phyloP scores from a whole-genome alignment of 2,113 vertebrate genomes.

The Diadophis punctatus region DNA sequence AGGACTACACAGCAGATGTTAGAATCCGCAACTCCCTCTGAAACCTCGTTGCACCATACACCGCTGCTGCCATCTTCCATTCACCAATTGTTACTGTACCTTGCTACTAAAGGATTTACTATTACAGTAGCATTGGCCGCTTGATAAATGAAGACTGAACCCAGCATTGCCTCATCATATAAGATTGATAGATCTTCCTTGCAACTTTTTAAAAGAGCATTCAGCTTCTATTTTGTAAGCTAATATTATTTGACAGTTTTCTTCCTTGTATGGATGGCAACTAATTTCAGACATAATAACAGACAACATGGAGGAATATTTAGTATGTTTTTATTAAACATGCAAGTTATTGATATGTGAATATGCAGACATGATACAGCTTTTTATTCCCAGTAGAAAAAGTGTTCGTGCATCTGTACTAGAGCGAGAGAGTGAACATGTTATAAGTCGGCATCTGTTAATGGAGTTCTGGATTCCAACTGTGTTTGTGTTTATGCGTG shows the following conservation, averaged over 20 bases:
- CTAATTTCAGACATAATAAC: background rate
- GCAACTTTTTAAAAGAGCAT: background rate
- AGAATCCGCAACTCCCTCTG: background rate
- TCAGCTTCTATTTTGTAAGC: background rate
- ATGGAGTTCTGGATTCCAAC: background rate
- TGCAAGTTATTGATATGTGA: background rate
- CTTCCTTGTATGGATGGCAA: background rate
- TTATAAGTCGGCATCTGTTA: background rate
- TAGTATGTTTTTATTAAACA: background rate
- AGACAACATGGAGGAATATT: background rate
- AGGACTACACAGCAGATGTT: background rate
- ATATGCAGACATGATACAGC: background rate
- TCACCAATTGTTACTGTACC: background rate
- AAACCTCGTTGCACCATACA: background rate
- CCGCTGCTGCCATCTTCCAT: background rate
- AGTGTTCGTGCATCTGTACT: background rate
- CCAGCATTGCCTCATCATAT: background rate
- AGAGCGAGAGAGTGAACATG: background rate
- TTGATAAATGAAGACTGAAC: background rate
- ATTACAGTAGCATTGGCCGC: background rate
- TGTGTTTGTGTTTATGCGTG: background rate
- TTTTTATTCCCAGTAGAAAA: background rate
- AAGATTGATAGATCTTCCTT: background rate
- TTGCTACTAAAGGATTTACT: background rate
- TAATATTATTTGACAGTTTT: background rate